phyloP scores from a whole-genome alignment of 2,113 vertebrate genomes.

The Cheilinus undulatus region DNA sequence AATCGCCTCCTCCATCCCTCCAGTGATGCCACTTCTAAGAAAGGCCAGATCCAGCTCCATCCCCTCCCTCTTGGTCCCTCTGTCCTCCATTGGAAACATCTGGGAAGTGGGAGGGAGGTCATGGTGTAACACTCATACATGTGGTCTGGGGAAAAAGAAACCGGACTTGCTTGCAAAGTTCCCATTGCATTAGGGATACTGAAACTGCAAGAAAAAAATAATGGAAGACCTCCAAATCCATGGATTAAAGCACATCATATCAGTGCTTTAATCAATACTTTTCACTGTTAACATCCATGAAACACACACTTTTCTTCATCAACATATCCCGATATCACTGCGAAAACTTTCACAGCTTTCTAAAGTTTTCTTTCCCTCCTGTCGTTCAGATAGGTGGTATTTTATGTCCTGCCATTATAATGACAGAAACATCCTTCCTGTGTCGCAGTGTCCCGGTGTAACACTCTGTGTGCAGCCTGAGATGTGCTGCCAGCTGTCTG shows the following conservation, averaged over 20 bases:
- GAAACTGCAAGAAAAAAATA: conserved; percentile 26
- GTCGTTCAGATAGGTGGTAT: conserved; percentile 42
- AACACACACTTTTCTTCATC: background rate
- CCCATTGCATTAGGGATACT: conserved; percentile 30
- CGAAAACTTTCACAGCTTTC: conserved; percentile 7
- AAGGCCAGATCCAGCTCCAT: conserved; percentile 50
- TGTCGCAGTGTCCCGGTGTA: conserved; percentile 20
- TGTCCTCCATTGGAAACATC: conserved; percentile 79
- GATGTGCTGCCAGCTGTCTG: conserved; percentile 20
- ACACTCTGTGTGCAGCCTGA: conserved; percentile 7
- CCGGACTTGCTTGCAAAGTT: conserved; percentile 41
- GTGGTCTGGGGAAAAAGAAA: conserved; percentile 63
- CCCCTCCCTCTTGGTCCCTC: conserved; percentile 37
- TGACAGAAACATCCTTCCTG: conserved; percentile 41
- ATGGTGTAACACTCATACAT: conserved; percentile 45
- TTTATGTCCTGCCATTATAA: conserved; percentile 45
- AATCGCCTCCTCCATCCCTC: conserved; percentile 54
- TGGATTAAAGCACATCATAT: background rate
- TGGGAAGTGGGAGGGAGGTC: conserved; percentile 63
- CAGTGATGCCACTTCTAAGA: conserved; percentile 69
- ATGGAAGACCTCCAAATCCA: conserved; percentile 8
- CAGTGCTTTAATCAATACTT: background rate
- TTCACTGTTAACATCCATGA: background rate
- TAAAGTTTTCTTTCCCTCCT: conserved; percentile 17
- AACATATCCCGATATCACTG: conserved; percentile 7